Percentiles rank a stretch among this genome's conserved stretches.
These are phyloP conservation scores for Apodemia mormo DNA, from an alignment of 2,888 invertebrate species.

Conservation along the genomic window DNA sequence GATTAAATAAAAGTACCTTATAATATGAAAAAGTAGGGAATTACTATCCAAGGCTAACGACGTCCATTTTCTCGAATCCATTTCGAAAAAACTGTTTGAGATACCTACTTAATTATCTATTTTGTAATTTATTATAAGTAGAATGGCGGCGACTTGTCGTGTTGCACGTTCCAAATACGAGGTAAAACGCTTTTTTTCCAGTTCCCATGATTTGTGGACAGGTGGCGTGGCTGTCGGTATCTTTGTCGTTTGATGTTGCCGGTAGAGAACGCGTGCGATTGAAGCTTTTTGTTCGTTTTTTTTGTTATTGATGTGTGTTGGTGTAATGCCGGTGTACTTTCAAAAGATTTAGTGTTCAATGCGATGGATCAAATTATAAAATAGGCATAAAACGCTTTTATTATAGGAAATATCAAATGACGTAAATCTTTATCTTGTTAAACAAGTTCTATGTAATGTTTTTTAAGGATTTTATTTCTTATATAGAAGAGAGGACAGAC, in stretches of 20 bases:
- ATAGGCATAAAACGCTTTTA: neutral
- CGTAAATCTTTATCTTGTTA: conserved; percentile 9
- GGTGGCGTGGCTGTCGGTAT: conserved; percentile 74
- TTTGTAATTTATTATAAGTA: conserved; percentile 12
- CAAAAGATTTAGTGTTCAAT: conserved; percentile 46
- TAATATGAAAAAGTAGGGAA: too few species aligned
- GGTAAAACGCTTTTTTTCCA: conserved; percentile 45
- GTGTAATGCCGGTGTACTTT: conserved; percentile 58
- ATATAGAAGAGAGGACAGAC: too few species aligned
- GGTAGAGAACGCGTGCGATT: conserved; percentile 72
- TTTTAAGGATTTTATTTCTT: too few species aligned
- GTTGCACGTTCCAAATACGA: conserved; percentile 23
- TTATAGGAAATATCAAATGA: neutral
- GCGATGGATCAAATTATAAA: conserved; percentile 24
- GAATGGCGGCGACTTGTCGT: conserved; percentile 31
- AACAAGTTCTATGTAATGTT: conserved; percentile 19
- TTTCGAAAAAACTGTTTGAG: conserved; percentile 4
- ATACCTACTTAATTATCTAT: conserved; percentile 14
- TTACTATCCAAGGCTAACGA: neutral
- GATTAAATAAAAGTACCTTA: too few species aligned
- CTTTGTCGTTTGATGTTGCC: conserved; percentile 72
- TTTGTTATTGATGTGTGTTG: conserved; percentile 56
- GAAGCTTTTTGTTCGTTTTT: conserved; percentile 56
- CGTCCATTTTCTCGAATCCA: neutral
- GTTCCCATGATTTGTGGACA: conserved; percentile 77